Conservation (phyloP, 2,797 vertebrate genomes). For the Tragelaphus eurycerus region DNA sequence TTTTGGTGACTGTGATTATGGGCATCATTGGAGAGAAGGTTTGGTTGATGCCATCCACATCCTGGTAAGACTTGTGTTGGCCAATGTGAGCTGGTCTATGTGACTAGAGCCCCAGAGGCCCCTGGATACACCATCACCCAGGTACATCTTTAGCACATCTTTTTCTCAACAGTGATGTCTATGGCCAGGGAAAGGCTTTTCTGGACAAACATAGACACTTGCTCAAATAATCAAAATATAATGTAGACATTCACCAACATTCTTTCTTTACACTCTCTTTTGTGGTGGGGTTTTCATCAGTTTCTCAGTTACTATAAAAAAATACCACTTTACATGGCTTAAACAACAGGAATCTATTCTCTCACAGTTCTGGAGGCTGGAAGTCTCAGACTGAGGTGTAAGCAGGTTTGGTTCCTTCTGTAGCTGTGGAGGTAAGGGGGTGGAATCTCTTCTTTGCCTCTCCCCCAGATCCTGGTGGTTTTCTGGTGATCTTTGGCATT, state of each 20-base stretch:
- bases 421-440: neutral
- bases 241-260: fast-evolving
- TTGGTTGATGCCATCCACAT: fast-evolving
- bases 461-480: neutral
- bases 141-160: no score
- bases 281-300: neutral
- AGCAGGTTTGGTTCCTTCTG: no score
- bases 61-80: no score
- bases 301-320: neutral
- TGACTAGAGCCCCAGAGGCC: neutral
- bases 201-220: no score
- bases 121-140: fast-evolving
- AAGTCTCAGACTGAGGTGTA: neutral
- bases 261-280: neutral
- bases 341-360: neutral
- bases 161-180: neutral
- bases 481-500: fast-evolving
- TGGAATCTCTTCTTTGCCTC: fast-evolving
- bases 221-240: neutral
- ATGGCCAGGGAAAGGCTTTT: neutral
- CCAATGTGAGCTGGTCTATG: neutral
- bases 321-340: fast-evolving
- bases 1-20: neutral
- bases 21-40: fast-evolving
- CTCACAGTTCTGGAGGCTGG: neutral